Percentiles rank a stretch among this genome's conserved stretches.
phyloP scores from a whole-genome alignment of 2,113 vertebrate species.

The Xenus cinereus region DNA sequence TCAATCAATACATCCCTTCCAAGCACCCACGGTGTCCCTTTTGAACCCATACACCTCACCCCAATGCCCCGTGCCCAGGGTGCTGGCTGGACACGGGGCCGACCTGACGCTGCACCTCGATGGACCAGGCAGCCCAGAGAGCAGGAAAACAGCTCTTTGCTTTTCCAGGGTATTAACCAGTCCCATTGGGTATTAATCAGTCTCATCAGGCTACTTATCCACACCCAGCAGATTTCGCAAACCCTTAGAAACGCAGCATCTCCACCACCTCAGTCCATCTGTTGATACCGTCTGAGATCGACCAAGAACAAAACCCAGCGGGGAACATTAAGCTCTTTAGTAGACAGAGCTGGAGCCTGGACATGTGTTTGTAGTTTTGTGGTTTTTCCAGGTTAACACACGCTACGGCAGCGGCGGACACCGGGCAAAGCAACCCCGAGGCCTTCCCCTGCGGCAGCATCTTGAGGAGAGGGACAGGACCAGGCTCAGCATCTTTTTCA shows the following conservation, averaged over 20 bases:
- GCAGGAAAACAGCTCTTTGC: not conserved
- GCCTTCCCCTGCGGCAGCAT: not conserved
- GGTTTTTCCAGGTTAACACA: not conserved
- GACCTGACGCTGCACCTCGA: not conserved
- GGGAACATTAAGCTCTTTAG: not conserved
- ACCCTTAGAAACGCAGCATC: not conserved
- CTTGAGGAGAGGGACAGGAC: not conserved
- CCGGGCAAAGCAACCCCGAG: not conserved
- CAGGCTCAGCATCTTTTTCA: not conserved
- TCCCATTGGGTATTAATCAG: not conserved
- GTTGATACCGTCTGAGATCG: not conserved
- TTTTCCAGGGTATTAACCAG: not conserved
- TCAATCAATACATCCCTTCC: not conserved
- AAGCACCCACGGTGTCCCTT: not conserved
- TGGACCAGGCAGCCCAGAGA: not conserved
- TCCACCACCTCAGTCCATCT: not conserved
- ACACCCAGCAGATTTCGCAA: not conserved
- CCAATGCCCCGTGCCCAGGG: rapidly evolving
- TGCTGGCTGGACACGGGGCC: not conserved
- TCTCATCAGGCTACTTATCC: not conserved
- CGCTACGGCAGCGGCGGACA: rapidly evolving
- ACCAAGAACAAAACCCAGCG: not conserved
- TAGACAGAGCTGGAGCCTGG: not conserved
- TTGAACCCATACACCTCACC: not conserved
- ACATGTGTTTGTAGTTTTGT: not conserved